Conservation (phyloP, 2,888 invertebrate species). For the Melanchra persicariae region DNA sequence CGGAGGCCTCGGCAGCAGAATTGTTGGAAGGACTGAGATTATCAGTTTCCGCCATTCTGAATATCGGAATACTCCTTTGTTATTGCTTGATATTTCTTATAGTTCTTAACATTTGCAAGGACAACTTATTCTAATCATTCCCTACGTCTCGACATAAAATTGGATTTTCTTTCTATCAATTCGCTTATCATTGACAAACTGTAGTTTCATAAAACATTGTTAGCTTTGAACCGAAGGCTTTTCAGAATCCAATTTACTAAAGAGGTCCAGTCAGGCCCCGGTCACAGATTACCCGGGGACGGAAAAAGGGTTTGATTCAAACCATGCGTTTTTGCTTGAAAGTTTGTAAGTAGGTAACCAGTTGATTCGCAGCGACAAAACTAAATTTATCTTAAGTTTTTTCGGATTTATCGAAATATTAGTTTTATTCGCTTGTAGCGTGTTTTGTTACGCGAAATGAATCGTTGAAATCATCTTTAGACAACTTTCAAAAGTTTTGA, state of each 20-base stretch:
- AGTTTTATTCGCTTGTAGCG: too few species aligned
- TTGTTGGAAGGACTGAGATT: conserved; percentile 70
- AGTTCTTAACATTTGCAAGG: conserved; percentile 41
- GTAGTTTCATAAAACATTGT: conserved; percentile 9
- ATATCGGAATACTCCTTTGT: conserved; percentile 27
- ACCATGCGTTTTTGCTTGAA: too few species aligned
- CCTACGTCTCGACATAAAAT: conserved; percentile 17
- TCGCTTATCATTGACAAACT: conserved; percentile 27
- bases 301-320: too few species aligned
- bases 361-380: too few species aligned
- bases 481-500: too few species aligned
- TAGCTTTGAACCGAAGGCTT: conserved; percentile 5
- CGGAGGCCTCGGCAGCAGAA: conserved; percentile 71
- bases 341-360: too few species aligned
- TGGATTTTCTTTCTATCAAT: conserved; percentile 45
- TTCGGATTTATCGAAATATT: too few species aligned
- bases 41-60: conserved; percentile 63
- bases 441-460: too few species aligned
- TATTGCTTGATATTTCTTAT: conserved; percentile 30
- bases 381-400: too few species aligned
- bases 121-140: conserved; percentile 34
- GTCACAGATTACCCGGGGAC: too few species aligned
- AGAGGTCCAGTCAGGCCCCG: too few species aligned
- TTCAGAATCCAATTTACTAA: background rate
- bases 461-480: too few species aligned